These are phyloP conservation scores for Potorous gilbertii DNA, from an alignment of 2,797 vertebrate genomes.

Conservation along the genomic window DNA sequence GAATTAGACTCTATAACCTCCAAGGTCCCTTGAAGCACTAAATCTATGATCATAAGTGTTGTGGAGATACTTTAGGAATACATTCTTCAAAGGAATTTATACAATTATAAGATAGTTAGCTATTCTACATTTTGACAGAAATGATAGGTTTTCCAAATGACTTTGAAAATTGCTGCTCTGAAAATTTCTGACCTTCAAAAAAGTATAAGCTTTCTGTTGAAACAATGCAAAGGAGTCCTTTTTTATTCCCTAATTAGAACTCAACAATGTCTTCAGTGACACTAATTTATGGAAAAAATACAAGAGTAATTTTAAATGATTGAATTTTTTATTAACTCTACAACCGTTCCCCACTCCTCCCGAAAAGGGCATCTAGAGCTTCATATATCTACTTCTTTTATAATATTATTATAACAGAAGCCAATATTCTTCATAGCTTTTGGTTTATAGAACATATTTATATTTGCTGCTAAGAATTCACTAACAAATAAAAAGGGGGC, in stretches of 20 bases:
- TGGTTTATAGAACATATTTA: background rate
- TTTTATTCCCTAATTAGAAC: conserved; percentile 12
- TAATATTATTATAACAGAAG: background rate
- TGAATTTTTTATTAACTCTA: background rate
- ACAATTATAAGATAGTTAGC: background rate
- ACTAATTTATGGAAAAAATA: background rate
- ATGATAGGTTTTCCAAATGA: background rate
- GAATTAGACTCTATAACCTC: too few relatives aligned
- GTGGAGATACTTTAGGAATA: background rate
- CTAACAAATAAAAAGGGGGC: background rate
- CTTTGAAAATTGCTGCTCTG: background rate
- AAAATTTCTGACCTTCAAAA: conserved; percentile 5
- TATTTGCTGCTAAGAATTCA: background rate
- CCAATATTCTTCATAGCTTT: background rate
- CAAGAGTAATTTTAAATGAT: background rate
- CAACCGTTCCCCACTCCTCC: background rate
- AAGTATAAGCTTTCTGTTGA: background rate
- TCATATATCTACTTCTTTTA: background rate
- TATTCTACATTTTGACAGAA: conserved; percentile 8
- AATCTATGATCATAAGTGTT: too few relatives aligned
- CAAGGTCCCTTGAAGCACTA: too few relatives aligned
- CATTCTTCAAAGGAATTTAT: background rate
- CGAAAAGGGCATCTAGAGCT: background rate
- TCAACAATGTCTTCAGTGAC: background rate
- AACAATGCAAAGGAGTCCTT: background rate